Conservation (phyloP, 2,797 vertebrate species). For the Myotis findleyi region DNA sequence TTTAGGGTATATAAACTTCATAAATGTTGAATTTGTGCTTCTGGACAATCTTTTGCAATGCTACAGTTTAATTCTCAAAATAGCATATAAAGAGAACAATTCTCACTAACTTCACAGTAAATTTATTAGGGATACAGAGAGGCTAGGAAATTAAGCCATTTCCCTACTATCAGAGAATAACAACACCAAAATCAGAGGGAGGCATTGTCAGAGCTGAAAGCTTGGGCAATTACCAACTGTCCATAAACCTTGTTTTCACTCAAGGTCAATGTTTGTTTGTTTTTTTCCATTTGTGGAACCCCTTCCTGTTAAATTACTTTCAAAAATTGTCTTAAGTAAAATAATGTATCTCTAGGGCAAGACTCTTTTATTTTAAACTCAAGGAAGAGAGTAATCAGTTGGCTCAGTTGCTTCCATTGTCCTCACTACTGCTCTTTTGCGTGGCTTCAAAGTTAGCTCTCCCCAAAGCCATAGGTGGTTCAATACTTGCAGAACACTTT, state of each 20-base stretch:
- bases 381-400: background rate
- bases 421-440: constrained; percentile 35
- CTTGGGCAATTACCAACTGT: background rate
- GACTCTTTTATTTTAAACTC: background rate
- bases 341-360: constrained; percentile 32
- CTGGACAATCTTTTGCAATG: background rate
- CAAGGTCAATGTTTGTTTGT: background rate
- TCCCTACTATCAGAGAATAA: background rate
- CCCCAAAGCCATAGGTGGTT: background rate
- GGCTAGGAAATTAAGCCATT: constrained; percentile 9
- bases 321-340: constrained; percentile 60
- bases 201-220: background rate
- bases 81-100: constrained; percentile 2
- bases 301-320: constrained; percentile 42
- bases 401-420: constrained; percentile 34
- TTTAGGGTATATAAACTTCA: background rate
- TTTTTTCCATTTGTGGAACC: background rate
- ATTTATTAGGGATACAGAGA: background rate
- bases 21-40: background rate
- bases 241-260: background rate
- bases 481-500: background rate
- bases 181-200: constrained; percentile 15
- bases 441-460: constrained; percentile 6
- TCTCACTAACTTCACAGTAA: background rate
- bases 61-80: constrained; percentile 6